phyloP scores from a whole-genome alignment of 2,888 invertebrate species.

The Plebejus anna region DNA sequence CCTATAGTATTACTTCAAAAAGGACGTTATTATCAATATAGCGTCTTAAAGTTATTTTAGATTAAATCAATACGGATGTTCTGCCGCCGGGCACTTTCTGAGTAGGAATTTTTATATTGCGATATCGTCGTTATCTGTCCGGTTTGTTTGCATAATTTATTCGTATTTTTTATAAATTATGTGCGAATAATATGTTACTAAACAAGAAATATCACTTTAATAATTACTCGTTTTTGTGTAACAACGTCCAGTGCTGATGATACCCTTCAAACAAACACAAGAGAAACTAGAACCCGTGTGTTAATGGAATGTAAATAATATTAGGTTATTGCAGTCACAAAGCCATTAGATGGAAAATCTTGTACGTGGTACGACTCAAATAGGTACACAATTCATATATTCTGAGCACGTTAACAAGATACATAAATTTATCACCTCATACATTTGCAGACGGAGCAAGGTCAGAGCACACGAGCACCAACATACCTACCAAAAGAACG shows the following conservation, averaged over 20 bases:
- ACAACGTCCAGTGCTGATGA: not conserved
- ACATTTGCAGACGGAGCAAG: conserved; percentile 22
- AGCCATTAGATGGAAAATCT: not conserved
- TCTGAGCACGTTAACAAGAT: not conserved
- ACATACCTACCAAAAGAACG: conserved; percentile 14
- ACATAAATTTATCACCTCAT: conserved; percentile 25
- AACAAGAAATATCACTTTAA: not conserved
- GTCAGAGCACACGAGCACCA: conserved; percentile 22
- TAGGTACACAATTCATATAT: not conserved
- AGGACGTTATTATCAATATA: no score
- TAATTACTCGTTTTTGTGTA: not conserved
- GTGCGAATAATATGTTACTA: conserved; percentile 1
- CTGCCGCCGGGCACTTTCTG: not conserved
- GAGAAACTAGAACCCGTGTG: not conserved
- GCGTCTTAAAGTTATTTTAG: not conserved
- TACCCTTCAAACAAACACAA: not conserved
- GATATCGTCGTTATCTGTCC: conserved; percentile 1
- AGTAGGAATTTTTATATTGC: not conserved
- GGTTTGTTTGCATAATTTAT: conserved; percentile 2
- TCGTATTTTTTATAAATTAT: conserved; percentile 8
- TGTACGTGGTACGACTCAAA: not conserved
- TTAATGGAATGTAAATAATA: not conserved
- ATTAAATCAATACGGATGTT: conserved; percentile 14
- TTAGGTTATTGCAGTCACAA: not conserved
- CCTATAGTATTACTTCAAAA: no score